These are phyloP conservation scores for Leptocoma aspasia DNA, from an alignment of 2,113 vertebrate genomes.

Conservation along the genomic window DNA sequence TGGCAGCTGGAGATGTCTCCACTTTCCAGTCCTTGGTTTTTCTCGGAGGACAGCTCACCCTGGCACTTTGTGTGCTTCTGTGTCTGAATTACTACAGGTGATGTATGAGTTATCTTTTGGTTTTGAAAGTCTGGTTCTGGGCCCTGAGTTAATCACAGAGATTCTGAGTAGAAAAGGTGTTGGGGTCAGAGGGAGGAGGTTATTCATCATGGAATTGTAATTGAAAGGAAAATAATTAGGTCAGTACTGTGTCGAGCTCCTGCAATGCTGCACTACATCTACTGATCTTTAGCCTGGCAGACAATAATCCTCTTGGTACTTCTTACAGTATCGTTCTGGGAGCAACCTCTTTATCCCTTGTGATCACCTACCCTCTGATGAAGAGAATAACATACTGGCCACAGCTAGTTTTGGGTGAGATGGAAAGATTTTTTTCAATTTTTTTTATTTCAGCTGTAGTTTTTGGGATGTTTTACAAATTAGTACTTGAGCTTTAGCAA, in stretches of 20 bases:
- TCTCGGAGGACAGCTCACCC: slow-evolving; percentile 88
- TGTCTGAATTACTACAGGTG: slow-evolving; percentile 95
- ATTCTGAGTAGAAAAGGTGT: neutral
- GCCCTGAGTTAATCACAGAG: neutral
- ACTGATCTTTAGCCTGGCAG: neutral
- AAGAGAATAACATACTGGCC: slow-evolving; percentile 97
- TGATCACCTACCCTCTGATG: slow-evolving; percentile 91
- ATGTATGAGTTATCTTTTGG: neutral
- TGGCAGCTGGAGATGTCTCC: slow-evolving; percentile 89
- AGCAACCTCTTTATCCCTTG: slow-evolving; percentile 86
- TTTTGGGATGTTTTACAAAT: neutral
- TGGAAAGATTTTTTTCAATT: neutral
- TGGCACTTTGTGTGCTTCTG: slow-evolving; percentile 87
- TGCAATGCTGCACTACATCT: neutral
- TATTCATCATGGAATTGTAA: neutral
- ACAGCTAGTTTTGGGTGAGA: slow-evolving; percentile 87
- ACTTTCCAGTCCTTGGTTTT: slow-evolving; percentile 84
- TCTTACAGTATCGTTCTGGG: slow-evolving; percentile 84
- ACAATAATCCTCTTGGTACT: neutral
- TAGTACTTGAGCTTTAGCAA: neutral
- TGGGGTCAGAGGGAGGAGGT: neutral
- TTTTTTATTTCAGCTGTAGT: neutral
- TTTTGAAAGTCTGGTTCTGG: neutral
- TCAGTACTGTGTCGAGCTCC: neutral
- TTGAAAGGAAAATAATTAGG: neutral